Base-by-base conservation (phyloP, 1,140 invertebrate species). In the Eueides isabella region DNA sequence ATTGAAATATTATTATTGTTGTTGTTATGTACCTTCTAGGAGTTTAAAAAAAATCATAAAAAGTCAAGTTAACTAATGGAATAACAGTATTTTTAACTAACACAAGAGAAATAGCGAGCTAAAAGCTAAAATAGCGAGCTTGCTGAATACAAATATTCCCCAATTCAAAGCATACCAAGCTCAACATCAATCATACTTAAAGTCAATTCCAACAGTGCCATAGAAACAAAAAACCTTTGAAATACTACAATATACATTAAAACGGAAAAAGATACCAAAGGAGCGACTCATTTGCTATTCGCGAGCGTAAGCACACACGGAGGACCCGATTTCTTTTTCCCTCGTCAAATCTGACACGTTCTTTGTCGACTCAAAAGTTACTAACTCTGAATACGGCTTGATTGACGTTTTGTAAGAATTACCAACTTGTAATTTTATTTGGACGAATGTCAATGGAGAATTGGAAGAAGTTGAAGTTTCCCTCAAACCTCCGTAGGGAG, bases 341-440 rank as follows among this genome's bases (percentile, higher is more conserved):
- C 63, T 35, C 71, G 71, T 79, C 77, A 76, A 78, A 79, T 73
- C 71, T 76, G 77, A 79, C 77, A 79, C 67, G 31, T 75, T 68
- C 71, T 79, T 68, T 64, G 72, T 75, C 65, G 69, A 67, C 65
- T 62, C 67, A 61, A 12, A 69, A 71, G 77, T 63, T 70, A 75
- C 73, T 31, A 66, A 28, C 77, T 65, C 67, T 76, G 72, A 69
- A 72, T 77, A 48, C 44, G 48, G 16, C 48, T 72, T 76, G 77
- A 79, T 76, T 74, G 77, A 79, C 75, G 66, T 74, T 71, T 75
- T 55, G 61, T 33, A 26, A 71, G 65, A 33, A 75, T n/a, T 71
- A 75, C 68, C 74, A 71, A 75, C 68, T 75, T 55, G 64, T 75
- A 71, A 71, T 66, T 75, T 71, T 71, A 71, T 75, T 74, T 67